A percentile compares a stretch with the other conserved stretches of the same genome.
These are phyloP conservation scores for Nephrotoma guestfalica DNA, from an alignment of 2,888 invertebrate species.

Conservation along the genomic window DNA sequence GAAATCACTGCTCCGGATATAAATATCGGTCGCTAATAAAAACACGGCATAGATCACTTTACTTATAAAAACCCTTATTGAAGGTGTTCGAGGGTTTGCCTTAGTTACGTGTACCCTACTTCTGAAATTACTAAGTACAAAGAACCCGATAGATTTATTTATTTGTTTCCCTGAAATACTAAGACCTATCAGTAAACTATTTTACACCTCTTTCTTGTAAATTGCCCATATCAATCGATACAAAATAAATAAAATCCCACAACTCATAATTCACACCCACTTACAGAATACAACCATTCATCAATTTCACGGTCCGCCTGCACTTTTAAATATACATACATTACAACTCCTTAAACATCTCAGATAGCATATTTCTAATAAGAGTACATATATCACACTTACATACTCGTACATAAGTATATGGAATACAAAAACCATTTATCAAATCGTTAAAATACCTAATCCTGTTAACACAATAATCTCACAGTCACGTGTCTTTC, in stretches of 20 bases:
- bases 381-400: neutral
- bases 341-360: neutral
- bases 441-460: neutral
- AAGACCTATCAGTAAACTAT: neutral
- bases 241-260: neutral
- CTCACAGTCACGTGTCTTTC: neutral
- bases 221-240: neutral
- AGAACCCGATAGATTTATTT: too few relatives aligned
- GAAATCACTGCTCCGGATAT: too few relatives aligned
- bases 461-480: neutral
- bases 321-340: neutral
- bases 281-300: neutral
- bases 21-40: too few relatives aligned
- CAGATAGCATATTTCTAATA: neutral
- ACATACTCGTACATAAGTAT: neutral
- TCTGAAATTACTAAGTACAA: too few relatives aligned
- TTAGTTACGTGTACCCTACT: too few relatives aligned
- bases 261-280: neutral
- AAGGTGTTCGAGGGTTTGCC: too few relatives aligned
- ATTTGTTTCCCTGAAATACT: too few relatives aligned
- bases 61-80: too few relatives aligned
- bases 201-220: neutral
- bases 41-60: too few relatives aligned
- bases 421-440: neutral
- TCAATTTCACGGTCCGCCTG: neutral